Evolutionary conservation across 2,113 vertebrate genomes (phyloP).

Genomic region (Paedocypris sp.): DNA sequence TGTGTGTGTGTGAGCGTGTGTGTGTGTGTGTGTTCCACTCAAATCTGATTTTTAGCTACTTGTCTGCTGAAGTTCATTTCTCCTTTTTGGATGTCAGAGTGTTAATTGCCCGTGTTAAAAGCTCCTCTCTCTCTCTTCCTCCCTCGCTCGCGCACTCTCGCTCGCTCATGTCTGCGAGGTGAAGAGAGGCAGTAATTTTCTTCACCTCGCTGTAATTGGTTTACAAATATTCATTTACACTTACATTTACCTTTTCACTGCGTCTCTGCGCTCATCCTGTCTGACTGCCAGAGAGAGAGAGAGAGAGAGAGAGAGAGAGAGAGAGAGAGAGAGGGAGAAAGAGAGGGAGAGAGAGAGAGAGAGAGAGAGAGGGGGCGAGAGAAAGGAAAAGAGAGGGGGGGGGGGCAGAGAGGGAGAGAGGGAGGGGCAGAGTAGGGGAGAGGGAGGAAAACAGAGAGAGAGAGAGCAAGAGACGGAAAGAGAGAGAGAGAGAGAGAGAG

Average conservation of each 20-base stretch:
- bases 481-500: not conserved
- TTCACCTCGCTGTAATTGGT: slow-evolving; percentile 9
- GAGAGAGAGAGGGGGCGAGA: not conserved
- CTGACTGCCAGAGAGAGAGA: not conserved
- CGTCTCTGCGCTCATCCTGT: not conserved
- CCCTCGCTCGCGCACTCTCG: no score
- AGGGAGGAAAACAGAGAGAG: not conserved
- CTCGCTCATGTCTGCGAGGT: no score
- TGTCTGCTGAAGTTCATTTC: slow-evolving; percentile 32
- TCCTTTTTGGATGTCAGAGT: slow-evolving; percentile 35
- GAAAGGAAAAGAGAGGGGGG: not conserved
- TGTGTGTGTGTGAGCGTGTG: not conserved
- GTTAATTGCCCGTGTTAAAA: slow-evolving; percentile 42
- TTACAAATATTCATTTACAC: slow-evolving; percentile 16
- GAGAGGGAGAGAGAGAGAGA: not conserved
- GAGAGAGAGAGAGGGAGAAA: not conserved
- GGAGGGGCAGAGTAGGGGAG: not conserved
- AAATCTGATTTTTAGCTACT: slow-evolving; percentile 32
- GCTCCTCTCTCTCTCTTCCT: no score
- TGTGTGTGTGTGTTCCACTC: slow-evolving; percentile 9
- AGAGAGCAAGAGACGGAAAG: no score
- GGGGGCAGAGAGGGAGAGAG: not conserved
- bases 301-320: not conserved
- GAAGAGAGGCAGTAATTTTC: slow-evolving; percentile 25
- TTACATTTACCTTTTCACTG: not conserved